These are phyloP conservation scores for Bombyx mori DNA, from an alignment of 1,140 invertebrate species.

Conservation along the genomic window DNA sequence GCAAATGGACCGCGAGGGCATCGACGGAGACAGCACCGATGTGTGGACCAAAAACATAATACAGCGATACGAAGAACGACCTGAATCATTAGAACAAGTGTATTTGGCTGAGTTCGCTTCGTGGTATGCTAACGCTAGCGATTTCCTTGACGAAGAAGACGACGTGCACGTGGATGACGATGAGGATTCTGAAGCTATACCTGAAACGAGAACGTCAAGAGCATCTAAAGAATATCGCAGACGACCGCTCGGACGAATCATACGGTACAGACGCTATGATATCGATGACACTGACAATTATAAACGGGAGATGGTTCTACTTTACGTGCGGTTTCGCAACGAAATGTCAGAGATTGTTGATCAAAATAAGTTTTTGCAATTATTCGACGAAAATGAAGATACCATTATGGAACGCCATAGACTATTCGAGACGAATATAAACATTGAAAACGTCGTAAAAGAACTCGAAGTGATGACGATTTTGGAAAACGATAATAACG, in stretches of 20 bases:
- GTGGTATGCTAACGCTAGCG: constrained; percentile 32
- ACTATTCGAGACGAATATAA: constrained; percentile 27
- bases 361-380: constrained; percentile 35
- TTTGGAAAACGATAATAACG: constrained; percentile 26
- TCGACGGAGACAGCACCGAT: constrained; percentile 34
- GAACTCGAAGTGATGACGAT: constrained; percentile 38
- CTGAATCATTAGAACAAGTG: constrained; percentile 29
- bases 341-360: constrained; percentile 40
- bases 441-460: constrained; percentile 34
- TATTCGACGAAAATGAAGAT: constrained; percentile 38
- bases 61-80: constrained; percentile 38
- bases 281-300: constrained; percentile 41
- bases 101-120: constrained; percentile 48
- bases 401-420: constrained; percentile 32
- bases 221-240: constrained; percentile 28
- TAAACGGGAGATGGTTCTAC: constrained; percentile 44
- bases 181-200: constrained; percentile 26
- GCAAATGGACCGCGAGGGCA: constrained; percentile 31
- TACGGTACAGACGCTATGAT: constrained; percentile 42
- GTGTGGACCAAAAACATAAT: constrained; percentile 36
- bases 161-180: constrained; percentile 32
- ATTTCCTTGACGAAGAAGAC: constrained; percentile 39
- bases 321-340: constrained; percentile 35
- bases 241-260: constrained; percentile 28
- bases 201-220: constrained; percentile 21